Evolutionary conservation across 2,113 vertebrate genomes (phyloP).

Genomic region (Aegotheles bennettii): DNA sequence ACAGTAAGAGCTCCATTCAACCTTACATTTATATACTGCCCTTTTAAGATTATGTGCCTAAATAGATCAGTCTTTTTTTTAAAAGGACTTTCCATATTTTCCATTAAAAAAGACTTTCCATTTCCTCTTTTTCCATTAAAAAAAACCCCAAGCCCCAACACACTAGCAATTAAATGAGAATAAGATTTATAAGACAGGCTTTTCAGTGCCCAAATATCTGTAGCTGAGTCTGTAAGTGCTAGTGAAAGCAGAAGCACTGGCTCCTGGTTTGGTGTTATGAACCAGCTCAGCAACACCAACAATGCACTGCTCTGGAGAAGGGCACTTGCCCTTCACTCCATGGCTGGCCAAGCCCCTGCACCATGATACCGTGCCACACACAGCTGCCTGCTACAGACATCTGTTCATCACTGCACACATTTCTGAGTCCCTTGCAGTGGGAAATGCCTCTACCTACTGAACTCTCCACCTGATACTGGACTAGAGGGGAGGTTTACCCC

Average conservation of each 20-base stretch:
- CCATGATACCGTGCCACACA: fast-evolving
- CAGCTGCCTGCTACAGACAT: not conserved
- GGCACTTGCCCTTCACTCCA: not conserved
- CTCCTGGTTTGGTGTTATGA: not conserved
- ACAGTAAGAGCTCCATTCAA: not conserved
- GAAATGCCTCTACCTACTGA: not conserved
- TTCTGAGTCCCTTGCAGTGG: not conserved
- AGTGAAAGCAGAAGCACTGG: not conserved
- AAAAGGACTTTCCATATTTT: not conserved
- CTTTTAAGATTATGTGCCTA: not conserved
- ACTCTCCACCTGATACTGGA: not conserved
- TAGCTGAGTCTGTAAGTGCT: not conserved
- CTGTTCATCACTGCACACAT: not conserved
- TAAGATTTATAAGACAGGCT: not conserved
- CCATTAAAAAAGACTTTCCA: not conserved
- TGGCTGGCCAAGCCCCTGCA: fast-evolving
- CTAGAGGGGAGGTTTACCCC: not conserved
- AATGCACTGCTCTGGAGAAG: not conserved
- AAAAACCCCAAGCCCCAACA: not conserved
- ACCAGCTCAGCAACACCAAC: not conserved
- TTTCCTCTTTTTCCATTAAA: not conserved
- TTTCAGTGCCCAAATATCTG: not conserved
- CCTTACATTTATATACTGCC: not conserved
- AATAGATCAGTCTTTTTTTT: not conserved
- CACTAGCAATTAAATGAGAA: not conserved